phyloP scores from a whole-genome alignment of 1,140 invertebrate species.

The Zaprionus ornatus region DNA sequence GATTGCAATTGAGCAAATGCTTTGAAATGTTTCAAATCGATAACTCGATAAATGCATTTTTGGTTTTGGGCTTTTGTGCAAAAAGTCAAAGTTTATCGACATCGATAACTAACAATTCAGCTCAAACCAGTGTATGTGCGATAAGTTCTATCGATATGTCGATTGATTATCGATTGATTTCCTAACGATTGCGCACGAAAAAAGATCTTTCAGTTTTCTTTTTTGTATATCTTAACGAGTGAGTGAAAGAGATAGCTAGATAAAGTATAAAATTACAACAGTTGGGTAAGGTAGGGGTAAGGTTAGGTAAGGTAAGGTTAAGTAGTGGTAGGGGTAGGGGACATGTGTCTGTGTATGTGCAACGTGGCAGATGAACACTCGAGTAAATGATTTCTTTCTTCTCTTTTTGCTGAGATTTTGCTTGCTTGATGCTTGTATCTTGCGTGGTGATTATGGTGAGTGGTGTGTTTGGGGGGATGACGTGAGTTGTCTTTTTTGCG shows the following conservation, averaged over 20 bases:
- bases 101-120: not conserved
- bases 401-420: not conserved
- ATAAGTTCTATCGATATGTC: too few species aligned
- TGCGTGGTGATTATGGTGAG: not conserved
- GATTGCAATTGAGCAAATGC: slow-evolving; percentile 7
- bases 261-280: not conserved
- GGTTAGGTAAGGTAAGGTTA: too few species aligned
- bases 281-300: not conserved
- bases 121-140: too few species aligned
- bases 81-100: not conserved
- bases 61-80: not conserved
- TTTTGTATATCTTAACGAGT: not conserved
- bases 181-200: not conserved
- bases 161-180: not conserved
- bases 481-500: not conserved
- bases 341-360: not conserved
- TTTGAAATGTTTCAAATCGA: not conserved
- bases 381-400: not conserved
- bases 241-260: slow-evolving; percentile 3
- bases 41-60: slow-evolving; percentile 8
- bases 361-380: not conserved
- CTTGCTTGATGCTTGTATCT: not conserved
- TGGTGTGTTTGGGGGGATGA: not conserved
- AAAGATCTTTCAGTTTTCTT: slow-evolving; percentile 4
- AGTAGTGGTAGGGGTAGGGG: not conserved